These are phyloP conservation scores for Bombus haemorrhoidalis DNA, from an alignment of 1,140 invertebrate genomes.

Conservation along the genomic window DNA sequence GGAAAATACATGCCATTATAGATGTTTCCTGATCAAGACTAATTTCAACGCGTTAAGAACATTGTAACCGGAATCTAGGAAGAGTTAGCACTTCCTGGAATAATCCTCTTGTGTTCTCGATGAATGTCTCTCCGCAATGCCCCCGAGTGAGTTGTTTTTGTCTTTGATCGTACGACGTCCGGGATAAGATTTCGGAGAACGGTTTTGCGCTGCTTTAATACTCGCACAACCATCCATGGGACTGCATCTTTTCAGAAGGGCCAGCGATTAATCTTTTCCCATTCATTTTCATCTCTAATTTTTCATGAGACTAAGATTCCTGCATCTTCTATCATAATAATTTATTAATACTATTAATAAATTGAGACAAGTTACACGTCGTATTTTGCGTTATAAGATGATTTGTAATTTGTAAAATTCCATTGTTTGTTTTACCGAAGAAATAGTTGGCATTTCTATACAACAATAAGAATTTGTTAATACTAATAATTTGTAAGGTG, in stretches of 20 bases:
- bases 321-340: too few relatives aligned
- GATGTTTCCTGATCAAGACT: slow-evolving; percentile 44
- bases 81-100: slow-evolving; percentile 18
- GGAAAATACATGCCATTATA: slow-evolving; percentile 31
- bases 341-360: not conserved
- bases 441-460: not conserved
- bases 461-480: not conserved
- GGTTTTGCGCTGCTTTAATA: not conserved
- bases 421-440: too few relatives aligned
- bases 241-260: not conserved
- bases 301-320: not conserved
- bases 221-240: not conserved
- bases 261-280: not conserved
- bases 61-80: not conserved
- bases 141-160: not conserved
- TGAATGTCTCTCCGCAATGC: not conserved
- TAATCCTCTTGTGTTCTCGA: slow-evolving; percentile 32
- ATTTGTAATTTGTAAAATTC: not conserved
- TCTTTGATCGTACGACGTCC: not conserved
- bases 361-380: not conserved
- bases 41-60: slow-evolving; percentile 36
- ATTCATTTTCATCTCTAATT: not conserved
- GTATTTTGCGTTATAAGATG: not conserved
- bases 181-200: too few relatives aligned
- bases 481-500: not conserved